Evolutionary conservation across 2,888 invertebrate species (phyloP), one percentile per base, ranked within the genome.

Genomic region (Zygothrica quintamaculata): DNA sequence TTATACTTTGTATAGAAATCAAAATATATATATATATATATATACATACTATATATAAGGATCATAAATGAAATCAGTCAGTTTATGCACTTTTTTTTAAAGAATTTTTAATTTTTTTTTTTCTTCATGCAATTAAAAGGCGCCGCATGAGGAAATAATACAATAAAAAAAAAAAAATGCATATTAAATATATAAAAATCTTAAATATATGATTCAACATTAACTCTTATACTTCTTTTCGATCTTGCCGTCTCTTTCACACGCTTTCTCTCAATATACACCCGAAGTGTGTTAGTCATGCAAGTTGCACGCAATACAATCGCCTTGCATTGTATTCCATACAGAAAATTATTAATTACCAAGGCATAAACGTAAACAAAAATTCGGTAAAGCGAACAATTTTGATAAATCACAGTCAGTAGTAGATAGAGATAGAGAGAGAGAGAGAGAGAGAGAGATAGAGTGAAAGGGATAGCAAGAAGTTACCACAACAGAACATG

Each of bases 401-500:
- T 78, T 84, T 72, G 55, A 79, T 81, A 80, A 77, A 79, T 84
- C 80, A 53, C 68, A 48, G 42, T 52, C 40, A 12, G 87, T 79
- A 74, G 47, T 65, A 48, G 39, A 52, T 34, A 18, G 37, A 36
- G 25, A 48, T 22, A 22, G n/a, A 34, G 3, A 39, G 12, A 36
- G 26, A 13, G 12, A 50, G 48, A 47, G 40, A 53, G 12, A 55
- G 26, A 16, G 1, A 9, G 6, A 36, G 2, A 40, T 4, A 11
- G 33, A 37, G 29, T 26, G 9, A 29, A 9, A 39, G 22, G n/a
- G n/a, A n/a, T n/a, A n/a, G n/a, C n/a, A n/a, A 26, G 18, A 33
- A 13, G 13, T 29, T 57, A 29, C 76, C 84, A 60, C 69, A 73
- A 55, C 59, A 37, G 51, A 66, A 77, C 77, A 77, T 55, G 65